Conservation (phyloP, 2,797 vertebrate species). For the Trematomus bernacchii region DNA sequence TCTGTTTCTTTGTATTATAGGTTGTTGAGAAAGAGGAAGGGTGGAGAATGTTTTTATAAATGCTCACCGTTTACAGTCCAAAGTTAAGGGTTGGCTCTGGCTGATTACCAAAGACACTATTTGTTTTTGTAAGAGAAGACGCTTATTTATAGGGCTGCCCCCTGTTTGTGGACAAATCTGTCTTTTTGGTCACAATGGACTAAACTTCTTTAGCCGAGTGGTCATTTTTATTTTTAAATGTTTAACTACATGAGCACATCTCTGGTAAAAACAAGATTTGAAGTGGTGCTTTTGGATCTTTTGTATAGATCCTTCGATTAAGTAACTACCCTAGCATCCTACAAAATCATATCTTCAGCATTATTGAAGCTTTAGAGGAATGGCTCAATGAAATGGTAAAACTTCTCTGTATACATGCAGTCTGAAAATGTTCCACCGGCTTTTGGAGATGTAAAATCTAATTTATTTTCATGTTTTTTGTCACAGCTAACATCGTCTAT, state of each 20-base stretch:
- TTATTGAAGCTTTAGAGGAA: not conserved
- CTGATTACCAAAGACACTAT: not conserved
- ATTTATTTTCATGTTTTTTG: not conserved
- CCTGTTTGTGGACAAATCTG: too few species aligned
- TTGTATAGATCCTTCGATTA: too few species aligned
- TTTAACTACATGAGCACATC: too few species aligned
- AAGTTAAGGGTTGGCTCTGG: not conserved
- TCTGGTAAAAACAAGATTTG: too few species aligned
- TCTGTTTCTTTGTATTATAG: constrained; percentile 11
- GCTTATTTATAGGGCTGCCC: too few species aligned
- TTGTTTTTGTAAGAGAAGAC: not conserved
- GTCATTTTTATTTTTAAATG: too few species aligned
- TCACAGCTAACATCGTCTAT: not conserved
- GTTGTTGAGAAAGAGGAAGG: constrained; percentile 12
- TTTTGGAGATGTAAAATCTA: not conserved
- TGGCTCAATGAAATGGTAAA: not conserved
- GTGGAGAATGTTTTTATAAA: constrained; percentile 11
- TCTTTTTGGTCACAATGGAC: too few species aligned
- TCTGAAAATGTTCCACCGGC: not conserved
- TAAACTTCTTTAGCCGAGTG: too few species aligned
- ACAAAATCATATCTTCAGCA: not conserved
- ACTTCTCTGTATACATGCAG: accelerated
- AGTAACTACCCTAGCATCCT: too few species aligned
- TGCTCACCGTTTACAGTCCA: not conserved
- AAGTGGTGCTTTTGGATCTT: too few species aligned